Base-by-base conservation (phyloP, 1,140 invertebrate genomes). In the Bombus turneri region DNA sequence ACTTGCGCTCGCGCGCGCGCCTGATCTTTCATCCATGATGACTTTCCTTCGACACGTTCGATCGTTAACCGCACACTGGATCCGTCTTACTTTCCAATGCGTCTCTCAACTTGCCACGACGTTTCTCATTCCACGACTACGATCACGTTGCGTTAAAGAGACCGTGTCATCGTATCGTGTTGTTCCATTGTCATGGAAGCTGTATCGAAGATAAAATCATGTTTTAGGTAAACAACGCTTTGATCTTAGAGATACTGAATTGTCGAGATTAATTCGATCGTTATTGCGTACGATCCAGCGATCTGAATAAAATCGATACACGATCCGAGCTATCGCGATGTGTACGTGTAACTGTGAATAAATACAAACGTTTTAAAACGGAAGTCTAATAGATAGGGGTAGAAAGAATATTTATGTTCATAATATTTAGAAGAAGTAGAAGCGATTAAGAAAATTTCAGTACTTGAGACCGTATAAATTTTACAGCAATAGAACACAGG, bases 41-140 rank as follows among this genome's bases (percentile, higher is more conserved):
- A 86, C 73, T 89, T 69, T 86, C 85, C 77, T 78, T 86, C 83
- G 84, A 80, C 83, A 75, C 47, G 87, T 86, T 88, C 88, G 87
- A 89, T 89, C 88, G 80, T 89, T 86, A 89, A 66, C 74, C 68
- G 68, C 69, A 39, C 43, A 83, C 83, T 57, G 68, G 76, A 89
- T 86, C 72, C 72, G 72, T 86, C 79, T 83, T 86, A 81, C 80
- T 83, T 86, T 86, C 82, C 71, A 41, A 68, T 76, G 53, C 69
- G 84, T 88, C 71, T 62, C 47, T 31, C 34, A 66, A 88, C 69
- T 86, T 37, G 25, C 28, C 10, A 15, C 13, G 25, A 28, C 39
- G 22, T 64, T 34, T 37, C 31, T 66, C 31, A 8, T 66, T 22
- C 8, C 37, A 22, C 13, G 64, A 31, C 25, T 41, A 62, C 25